Evolutionary conservation across 2,797 vertebrate species (phyloP).

Genomic region (Notamacropus eugenii): DNA sequence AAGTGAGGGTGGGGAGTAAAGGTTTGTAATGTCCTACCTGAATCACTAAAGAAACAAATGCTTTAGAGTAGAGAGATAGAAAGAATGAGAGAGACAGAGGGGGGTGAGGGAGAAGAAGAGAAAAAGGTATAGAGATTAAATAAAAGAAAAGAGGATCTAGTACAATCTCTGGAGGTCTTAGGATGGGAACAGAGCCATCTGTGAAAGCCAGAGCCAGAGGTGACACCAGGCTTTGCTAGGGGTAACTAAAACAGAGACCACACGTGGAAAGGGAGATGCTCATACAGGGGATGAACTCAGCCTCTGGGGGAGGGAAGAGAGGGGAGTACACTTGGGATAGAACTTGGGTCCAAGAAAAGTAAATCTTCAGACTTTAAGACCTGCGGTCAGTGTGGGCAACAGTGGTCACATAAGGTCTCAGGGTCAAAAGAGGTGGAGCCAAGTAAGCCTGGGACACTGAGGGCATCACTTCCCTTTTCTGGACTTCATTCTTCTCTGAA

Average conservation of each 20-base stretch:
- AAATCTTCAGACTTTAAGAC: too few relatives aligned
- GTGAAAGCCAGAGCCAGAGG: neutral
- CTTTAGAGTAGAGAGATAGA: neutral
- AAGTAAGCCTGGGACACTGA: too few relatives aligned
- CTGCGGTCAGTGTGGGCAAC: too few relatives aligned
- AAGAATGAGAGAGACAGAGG: neutral
- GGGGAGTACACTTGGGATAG: too few relatives aligned
- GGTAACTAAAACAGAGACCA: too few relatives aligned
- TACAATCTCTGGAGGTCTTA: neutral
- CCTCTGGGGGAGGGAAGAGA: too few relatives aligned
- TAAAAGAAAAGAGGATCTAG: neutral
- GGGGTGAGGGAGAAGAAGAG: neutral
- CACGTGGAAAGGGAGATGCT: neutral
- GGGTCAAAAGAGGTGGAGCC: too few relatives aligned
- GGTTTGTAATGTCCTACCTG: slow-evolving; percentile 68
- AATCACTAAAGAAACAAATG: neutral
- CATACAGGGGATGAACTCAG: neutral
- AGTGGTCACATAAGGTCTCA: too few relatives aligned
- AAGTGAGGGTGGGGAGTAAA: slow-evolving; percentile 48
- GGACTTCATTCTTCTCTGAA: too few relatives aligned
- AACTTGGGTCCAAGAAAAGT: too few relatives aligned
- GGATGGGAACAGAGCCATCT: neutral
- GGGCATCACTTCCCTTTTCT: too few relatives aligned
- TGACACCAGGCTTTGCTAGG: too few relatives aligned
- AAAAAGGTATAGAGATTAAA: neutral